Evolutionary conservation across 2,797 vertebrate species (phyloP).

Genomic region (Sphaeramia orbicularis): DNA sequence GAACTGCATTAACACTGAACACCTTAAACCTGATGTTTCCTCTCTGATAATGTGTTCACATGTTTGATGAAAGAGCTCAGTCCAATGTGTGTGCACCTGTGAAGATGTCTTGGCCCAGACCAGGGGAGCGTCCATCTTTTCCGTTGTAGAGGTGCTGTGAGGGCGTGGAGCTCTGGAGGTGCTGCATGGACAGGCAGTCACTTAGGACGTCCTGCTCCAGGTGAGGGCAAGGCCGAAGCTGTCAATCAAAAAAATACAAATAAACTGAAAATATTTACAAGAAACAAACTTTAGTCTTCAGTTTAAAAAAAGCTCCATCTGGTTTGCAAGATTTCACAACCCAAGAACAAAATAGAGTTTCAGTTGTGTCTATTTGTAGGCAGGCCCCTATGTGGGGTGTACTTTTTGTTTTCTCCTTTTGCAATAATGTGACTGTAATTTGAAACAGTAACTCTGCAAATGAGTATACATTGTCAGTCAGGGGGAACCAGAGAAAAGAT

Average conservation of each 20-base stretch:
- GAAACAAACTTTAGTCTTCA: slow-evolving; percentile 18
- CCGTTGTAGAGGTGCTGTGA: slow-evolving; percentile 88
- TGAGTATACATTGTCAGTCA: slow-evolving; percentile 48
- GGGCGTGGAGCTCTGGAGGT: slow-evolving; percentile 87
- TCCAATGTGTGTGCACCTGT: slow-evolving; percentile 83
- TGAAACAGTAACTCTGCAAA: slow-evolving; percentile 65
- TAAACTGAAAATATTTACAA: slow-evolving; percentile 26
- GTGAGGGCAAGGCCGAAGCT: slow-evolving; percentile 91
- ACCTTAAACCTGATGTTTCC: too few relatives aligned
- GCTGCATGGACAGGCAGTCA: slow-evolving; percentile 92
- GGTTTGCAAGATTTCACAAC: slow-evolving; percentile 48
- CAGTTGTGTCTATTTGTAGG: slow-evolving; percentile 32
- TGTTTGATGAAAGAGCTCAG: slow-evolving; percentile 5
- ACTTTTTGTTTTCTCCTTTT: slow-evolving; percentile 45
- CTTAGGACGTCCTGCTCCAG: slow-evolving; percentile 90
- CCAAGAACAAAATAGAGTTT: slow-evolving; percentile 27
- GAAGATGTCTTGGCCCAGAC: slow-evolving; percentile 91
- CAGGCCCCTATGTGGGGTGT: slow-evolving; percentile 26
- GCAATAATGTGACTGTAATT: slow-evolving; percentile 56
- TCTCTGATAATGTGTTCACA: background rate
- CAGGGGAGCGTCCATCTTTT: slow-evolving; percentile 86
- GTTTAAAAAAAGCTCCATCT: slow-evolving; percentile 43
- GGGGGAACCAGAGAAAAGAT: slow-evolving; percentile 55
- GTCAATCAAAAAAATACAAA: slow-evolving; percentile 54
- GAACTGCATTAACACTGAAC: too few relatives aligned